Percentiles rank a stretch among this genome's conserved stretches.
These are phyloP conservation scores for Melitaea athalia DNA, from an alignment of 2,888 invertebrate species.

Conservation along the genomic window DNA sequence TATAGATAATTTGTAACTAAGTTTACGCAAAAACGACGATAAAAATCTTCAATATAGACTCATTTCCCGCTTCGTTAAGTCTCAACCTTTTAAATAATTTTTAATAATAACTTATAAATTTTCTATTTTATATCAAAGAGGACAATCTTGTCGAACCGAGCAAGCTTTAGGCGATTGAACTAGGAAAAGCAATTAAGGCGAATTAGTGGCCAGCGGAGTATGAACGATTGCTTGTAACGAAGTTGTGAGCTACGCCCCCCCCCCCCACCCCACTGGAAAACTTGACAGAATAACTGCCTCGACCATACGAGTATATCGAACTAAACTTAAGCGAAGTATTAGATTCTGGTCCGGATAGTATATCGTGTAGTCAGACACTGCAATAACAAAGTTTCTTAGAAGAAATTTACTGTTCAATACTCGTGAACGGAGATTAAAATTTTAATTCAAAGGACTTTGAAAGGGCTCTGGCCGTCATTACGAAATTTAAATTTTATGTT, in stretches of 20 bases:
- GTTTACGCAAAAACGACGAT: no score
- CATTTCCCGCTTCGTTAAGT: neutral
- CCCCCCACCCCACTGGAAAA: neutral
- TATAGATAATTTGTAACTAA: no score
- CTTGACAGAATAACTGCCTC: neutral
- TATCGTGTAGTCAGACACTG: neutral
- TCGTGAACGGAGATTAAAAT: neutral
- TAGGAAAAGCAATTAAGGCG: constrained; percentile 21
- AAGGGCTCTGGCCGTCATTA: no score
- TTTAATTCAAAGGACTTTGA: neutral
- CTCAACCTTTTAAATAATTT: neutral
- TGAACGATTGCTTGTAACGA: constrained; percentile 22
- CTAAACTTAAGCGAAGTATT: constrained; percentile 1
- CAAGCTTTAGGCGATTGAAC: constrained; percentile 18
- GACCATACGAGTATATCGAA: neutral
- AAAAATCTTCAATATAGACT: neutral
- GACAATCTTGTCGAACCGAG: constrained; percentile 2
- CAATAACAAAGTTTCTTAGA: neutral
- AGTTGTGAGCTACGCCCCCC: constrained; percentile 1
- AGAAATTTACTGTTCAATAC: neutral
- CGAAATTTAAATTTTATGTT: no score
- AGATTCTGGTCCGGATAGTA: neutral
- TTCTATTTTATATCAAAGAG: neutral
- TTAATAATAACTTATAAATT: neutral
- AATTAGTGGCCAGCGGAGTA: constrained; percentile 24